Evolutionary conservation across 2,888 invertebrate species (phyloP), one percentile per base, ranked within the genome.

Genomic region (Erebia epiphron): DNA sequence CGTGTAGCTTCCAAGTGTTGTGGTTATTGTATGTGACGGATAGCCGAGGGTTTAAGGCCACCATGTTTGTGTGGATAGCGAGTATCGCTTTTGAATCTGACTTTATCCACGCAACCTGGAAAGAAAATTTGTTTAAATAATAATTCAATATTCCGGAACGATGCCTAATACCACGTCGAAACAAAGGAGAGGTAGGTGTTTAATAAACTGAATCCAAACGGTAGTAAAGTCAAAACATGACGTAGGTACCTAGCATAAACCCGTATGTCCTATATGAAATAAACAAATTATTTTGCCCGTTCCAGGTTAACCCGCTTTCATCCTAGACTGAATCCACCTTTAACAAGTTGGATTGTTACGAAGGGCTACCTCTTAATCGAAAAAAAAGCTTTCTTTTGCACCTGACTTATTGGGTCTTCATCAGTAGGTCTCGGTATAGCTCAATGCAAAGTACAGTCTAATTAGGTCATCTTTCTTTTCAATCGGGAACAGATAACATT

Each of bases 1-100:
- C 97, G 93, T 97, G 97, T 82, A 98, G 95, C 89, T 97, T 97
- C 98, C 98, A 98, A 80, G 98, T 97, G 90, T 98, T 97, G 94
- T 98, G 97, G 79, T 98, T 98, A 89, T 98, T 98, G 93, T 98
- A 98, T 74, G 97, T 97, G 82, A 98, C 98, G 69, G 96, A 96
- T 80, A 98, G 95, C 66, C 98, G 95, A 72, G 96, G 96, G 91
- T 98, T 98, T 86, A 98, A 95, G 54, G 98, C 97, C 76, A 98
- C 97, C 96, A 98, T 97, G 88, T 97, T 97, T 70, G 96, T 98
- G 90, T 97, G 97, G 86, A 97, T 97, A 60, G 98, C 97, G 77
- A 98, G 94, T 83, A 98, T 98, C 77, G 97, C 97, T 89, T 97
- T 97, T 68, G 97, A 96, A 91, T 98, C 98, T 57, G 97, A 97